phyloP scores from a whole-genome alignment of 2,113 vertebrate genomes.

The Coreoperca whiteheadi region DNA sequence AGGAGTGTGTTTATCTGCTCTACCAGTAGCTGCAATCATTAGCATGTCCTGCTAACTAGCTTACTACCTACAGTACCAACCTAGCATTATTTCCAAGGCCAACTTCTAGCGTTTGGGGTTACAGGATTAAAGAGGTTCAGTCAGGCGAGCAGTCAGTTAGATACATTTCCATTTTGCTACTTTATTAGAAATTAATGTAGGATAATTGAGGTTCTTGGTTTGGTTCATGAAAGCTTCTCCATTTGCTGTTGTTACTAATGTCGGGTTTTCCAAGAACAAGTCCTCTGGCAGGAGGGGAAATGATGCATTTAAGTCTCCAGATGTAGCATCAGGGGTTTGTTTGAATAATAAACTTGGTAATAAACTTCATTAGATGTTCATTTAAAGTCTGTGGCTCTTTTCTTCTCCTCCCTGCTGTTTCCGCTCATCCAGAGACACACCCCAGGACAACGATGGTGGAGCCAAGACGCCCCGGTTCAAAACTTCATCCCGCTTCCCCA shows the following conservation, averaged over 20 bases:
- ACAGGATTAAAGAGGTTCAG: neutral
- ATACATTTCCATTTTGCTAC: neutral
- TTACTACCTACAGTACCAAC: no score
- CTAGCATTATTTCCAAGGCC: no score
- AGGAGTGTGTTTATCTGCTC: no score
- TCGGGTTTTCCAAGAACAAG: slow-evolving; percentile 4
- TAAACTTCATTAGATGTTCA: slow-evolving; percentile 37
- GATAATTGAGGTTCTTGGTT: slow-evolving; percentile 4
- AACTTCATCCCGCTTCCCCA: slow-evolving; percentile 89
- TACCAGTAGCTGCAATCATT: no score
- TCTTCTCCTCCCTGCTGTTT: slow-evolving; percentile 23
- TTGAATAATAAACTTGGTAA: slow-evolving; percentile 26
- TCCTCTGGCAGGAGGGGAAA: slow-evolving; percentile 33
- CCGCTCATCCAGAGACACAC: slow-evolving; percentile 86
- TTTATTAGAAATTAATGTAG: neutral
- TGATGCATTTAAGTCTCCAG: slow-evolving; percentile 39
- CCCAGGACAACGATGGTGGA: slow-evolving; percentile 84
- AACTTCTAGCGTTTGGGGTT: no score
- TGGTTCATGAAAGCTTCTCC: neutral
- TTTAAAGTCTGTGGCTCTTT: neutral
- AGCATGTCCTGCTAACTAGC: no score
- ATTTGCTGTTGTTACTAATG: slow-evolving; percentile 26
- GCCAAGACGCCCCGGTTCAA: slow-evolving; percentile 87
- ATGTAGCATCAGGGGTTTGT: slow-evolving; percentile 30
- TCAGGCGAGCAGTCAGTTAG: neutral